phyloP scores from a whole-genome alignment of 2,113 vertebrate species.

The Alethe castanea region DNA sequence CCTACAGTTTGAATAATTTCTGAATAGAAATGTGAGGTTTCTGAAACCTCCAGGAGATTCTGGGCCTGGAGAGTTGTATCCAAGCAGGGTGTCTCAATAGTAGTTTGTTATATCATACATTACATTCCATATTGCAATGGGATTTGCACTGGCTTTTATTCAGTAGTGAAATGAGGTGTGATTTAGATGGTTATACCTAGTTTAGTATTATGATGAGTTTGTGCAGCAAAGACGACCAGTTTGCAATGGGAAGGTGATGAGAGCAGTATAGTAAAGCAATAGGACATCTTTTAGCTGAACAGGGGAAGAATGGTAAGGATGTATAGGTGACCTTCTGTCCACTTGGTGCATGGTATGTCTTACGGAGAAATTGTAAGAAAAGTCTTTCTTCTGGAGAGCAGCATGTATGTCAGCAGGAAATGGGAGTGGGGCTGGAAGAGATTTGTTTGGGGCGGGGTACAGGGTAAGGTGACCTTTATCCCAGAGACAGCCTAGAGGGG shows the following conservation, averaged over 20 bases:
- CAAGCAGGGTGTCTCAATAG: neutral
- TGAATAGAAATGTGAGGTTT: neutral
- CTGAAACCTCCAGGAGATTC: neutral
- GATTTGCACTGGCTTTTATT: neutral
- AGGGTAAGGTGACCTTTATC: neutral
- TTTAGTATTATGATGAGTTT: neutral
- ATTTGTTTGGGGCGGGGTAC: neutral
- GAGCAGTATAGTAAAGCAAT: neutral
- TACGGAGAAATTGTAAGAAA: neutral
- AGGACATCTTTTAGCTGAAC: neutral
- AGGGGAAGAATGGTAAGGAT: neutral
- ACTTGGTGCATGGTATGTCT: neutral
- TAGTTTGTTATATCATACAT: neutral
- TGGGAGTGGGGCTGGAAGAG: neutral
- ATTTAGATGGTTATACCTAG: neutral
- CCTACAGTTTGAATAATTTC: neutral
- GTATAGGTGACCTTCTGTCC: neutral
- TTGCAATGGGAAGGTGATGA: neutral
- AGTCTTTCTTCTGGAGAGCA: neutral
- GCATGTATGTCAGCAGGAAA: neutral
- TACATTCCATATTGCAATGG: neutral
- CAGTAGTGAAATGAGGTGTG: neutral
- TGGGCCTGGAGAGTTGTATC: neutral
- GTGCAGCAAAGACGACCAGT: neutral
- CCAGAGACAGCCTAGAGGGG: neutral